phyloP scores from a whole-genome alignment of 2,797 vertebrate species.

The Tragopan temminckii region DNA sequence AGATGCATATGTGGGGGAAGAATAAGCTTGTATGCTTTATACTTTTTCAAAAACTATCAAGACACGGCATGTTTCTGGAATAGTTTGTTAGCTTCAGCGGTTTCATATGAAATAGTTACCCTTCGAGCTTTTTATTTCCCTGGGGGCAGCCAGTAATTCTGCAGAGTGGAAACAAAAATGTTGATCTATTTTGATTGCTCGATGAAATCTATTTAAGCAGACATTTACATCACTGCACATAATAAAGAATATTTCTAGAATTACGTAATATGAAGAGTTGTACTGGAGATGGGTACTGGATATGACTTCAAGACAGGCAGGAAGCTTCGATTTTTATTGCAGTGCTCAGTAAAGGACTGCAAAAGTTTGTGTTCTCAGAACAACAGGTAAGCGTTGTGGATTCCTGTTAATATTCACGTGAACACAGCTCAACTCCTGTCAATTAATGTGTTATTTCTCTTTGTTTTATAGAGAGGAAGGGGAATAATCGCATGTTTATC shows the following conservation, averaged over 20 bases:
- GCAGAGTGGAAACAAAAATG: constrained; percentile 52
- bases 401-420: background rate
- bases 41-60: constrained; percentile 47
- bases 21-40: background rate
- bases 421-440: background rate
- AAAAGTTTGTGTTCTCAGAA: background rate
- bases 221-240: background rate
- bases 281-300: background rate
- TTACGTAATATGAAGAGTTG: constrained; percentile 15
- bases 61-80: constrained; percentile 47
- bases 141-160: constrained; percentile 14
- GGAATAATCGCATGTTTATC: background rate
- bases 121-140: constrained; percentile 51
- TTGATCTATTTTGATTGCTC: constrained; percentile 34
- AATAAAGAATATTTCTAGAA: constrained; percentile 46
- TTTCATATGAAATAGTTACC: constrained; percentile 41
- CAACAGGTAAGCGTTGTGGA: background rate
- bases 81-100: constrained; percentile 36
- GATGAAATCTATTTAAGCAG: constrained; percentile 49
- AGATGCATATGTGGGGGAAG: background rate
- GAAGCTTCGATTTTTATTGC: background rate
- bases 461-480: background rate
- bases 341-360: background rate
- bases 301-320: background rate
- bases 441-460: background rate